Evolutionary conservation across 2,888 invertebrate genomes (phyloP).

Genomic region (Cantharis rufa): DNA sequence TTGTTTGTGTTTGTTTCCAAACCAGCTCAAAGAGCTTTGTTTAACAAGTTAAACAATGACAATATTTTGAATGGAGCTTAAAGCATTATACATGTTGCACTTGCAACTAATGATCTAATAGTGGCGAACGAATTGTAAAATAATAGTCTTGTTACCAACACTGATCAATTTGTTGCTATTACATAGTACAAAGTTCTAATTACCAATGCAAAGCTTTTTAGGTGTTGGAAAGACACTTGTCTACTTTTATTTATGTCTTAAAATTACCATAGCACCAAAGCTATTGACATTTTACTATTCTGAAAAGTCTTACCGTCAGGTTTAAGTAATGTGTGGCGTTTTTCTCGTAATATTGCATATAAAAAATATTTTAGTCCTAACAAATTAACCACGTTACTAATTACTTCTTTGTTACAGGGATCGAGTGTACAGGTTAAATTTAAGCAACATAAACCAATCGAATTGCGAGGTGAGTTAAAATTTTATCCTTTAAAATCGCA

Average conservation of each 20-base stretch:
- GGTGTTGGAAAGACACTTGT: too few species aligned
- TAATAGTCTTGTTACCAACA: neutral
- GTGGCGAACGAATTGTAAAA: neutral
- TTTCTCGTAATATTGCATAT: too few species aligned
- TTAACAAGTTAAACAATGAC: neutral
- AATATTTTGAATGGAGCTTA: conserved; percentile 11
- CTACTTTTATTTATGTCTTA: too few species aligned
- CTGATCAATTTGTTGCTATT: neutral
- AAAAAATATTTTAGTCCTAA: too few species aligned
- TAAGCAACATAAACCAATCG: conserved; percentile 85
- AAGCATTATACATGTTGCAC: neutral
- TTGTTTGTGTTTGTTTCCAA: conserved; percentile 5
- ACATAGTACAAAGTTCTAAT: too few species aligned
- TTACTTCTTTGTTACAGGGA: conserved; percentile 68
- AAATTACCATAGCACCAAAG: too few species aligned
- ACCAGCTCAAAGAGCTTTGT: conserved; percentile 16
- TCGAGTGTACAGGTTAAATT: conserved; percentile 77
- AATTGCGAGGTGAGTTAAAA: conserved; percentile 74
- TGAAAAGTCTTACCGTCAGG: too few species aligned
- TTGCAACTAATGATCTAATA: conserved; percentile 1
- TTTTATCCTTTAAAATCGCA: conserved; percentile 21
- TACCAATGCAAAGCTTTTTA: too few species aligned
- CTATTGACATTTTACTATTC: too few species aligned
- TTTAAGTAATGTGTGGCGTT: too few species aligned
- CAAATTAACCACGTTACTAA: neutral